phyloP scores from a whole-genome alignment of 2,888 invertebrate genomes.

The Ophion ventricosus region DNA sequence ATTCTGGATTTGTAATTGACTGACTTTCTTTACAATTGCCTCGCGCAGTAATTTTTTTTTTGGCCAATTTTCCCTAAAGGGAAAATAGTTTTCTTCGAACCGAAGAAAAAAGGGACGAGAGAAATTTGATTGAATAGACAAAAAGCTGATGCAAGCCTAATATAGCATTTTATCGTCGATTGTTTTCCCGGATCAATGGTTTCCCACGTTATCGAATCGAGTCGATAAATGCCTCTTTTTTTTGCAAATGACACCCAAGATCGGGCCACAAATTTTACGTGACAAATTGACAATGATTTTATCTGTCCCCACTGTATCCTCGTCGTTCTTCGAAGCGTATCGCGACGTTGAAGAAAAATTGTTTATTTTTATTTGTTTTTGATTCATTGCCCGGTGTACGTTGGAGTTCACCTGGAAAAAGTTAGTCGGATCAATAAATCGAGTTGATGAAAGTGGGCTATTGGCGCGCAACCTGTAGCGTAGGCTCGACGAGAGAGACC shows the following conservation, averaged over 20 bases:
- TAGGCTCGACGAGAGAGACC: conserved; percentile 55
- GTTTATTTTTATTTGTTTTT: conserved; percentile 23
- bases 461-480: conserved; percentile 66
- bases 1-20: neutral
- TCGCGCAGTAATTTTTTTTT: neutral
- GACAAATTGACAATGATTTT: neutral
- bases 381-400: conserved; percentile 54
- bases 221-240: neutral
- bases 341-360: neutral
- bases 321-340: neutral
- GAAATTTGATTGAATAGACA: neutral
- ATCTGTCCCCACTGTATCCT: neutral
- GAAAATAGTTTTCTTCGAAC: neutral
- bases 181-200: neutral
- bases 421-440: conserved; percentile 65
- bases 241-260: too few relatives aligned
- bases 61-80: neutral
- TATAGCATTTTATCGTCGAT: neutral
- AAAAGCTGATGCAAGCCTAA: neutral
- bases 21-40: neutral
- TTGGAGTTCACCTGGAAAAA: conserved; percentile 63
- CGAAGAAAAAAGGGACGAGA: neutral
- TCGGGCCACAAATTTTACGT: neutral
- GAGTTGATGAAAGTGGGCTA: conserved; percentile 67
- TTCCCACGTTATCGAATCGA: neutral